phyloP scores from a whole-genome alignment of 2,797 vertebrate species.

The Telmatherina bonti region DNA sequence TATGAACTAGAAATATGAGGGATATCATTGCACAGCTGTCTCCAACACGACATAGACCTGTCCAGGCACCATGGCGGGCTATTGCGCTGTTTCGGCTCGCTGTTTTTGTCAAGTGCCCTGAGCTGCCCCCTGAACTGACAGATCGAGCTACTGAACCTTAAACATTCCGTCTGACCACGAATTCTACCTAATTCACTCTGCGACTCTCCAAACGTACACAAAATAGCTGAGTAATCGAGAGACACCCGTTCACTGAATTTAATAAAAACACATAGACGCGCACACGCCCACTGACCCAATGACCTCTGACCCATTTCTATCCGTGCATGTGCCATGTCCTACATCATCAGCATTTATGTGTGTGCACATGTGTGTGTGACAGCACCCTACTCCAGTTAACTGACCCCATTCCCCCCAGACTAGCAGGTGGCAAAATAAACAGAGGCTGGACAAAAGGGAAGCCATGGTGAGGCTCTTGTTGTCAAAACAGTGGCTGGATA shows the following conservation, averaged over 20 bases:
- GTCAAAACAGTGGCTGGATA: constrained; percentile 82
- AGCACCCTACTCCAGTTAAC: constrained; percentile 46
- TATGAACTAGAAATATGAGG: background rate
- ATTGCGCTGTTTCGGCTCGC: constrained; percentile 14
- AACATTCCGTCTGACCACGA: constrained; percentile 73
- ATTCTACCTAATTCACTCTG: constrained; percentile 65
- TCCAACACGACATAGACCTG: background rate
- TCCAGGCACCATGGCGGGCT: background rate
- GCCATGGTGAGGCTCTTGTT: constrained; percentile 78
- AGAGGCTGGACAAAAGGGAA: constrained; percentile 79
- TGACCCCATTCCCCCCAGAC: constrained; percentile 78
- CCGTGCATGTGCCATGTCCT: constrained; percentile 32
- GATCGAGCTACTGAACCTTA: constrained; percentile 57
- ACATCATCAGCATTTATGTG: constrained; percentile 16
- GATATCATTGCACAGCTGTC: background rate
- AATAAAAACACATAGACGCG: constrained; percentile 39
- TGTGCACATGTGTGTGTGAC: constrained; percentile 12
- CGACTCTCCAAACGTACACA: constrained; percentile 43
- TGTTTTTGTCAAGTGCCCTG: constrained; percentile 17
- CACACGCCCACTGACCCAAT: constrained; percentile 58
- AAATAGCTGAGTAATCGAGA: constrained; percentile 61
- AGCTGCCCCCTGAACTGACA: constrained; percentile 40
- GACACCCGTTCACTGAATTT: constrained; percentile 27
- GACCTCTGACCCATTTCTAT: constrained; percentile 47
- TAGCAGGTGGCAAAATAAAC: constrained; percentile 87